Conservation (phyloP, 2,113 vertebrate species). For the Platanista minor region DNA sequence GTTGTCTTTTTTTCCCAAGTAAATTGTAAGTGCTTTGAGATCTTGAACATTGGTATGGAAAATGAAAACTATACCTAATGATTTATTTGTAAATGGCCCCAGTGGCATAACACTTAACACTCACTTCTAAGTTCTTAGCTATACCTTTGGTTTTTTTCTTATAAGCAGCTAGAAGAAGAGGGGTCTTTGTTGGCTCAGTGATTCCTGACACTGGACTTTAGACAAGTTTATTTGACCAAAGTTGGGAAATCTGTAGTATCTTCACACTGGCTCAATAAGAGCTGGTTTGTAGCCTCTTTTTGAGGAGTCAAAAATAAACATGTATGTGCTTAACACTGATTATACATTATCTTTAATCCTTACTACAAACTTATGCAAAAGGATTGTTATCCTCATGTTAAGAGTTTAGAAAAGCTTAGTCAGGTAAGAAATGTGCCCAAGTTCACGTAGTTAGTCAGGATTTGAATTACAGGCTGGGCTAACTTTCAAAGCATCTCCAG, state of each 20-base stretch:
- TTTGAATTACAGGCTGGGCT: background rate
- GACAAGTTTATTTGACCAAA: background rate
- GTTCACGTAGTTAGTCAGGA: background rate
- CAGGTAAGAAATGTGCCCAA: background rate
- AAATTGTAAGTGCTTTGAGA: conserved; percentile 5
- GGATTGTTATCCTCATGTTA: background rate
- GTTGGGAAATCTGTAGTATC: background rate
- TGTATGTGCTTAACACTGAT: background rate
- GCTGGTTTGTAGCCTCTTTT: background rate
- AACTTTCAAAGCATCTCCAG: background rate
- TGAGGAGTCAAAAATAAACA: background rate
- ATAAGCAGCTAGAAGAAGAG: background rate
- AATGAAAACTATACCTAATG: background rate
- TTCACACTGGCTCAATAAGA: background rate
- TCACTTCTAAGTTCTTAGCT: background rate
- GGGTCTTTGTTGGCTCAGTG: background rate
- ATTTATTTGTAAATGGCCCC: background rate
- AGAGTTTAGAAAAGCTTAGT: background rate
- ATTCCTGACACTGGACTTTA: background rate
- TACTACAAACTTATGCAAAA: background rate
- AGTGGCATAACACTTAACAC: background rate
- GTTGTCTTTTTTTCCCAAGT: background rate
- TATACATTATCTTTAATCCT: background rate
- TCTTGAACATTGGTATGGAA: background rate
- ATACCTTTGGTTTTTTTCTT: background rate